A percentile compares a stretch with the other conserved stretches of the same genome.
These are phyloP conservation scores for Odontothrips loti DNA, from an alignment of 2,888 invertebrate species.

Conservation along the genomic window DNA sequence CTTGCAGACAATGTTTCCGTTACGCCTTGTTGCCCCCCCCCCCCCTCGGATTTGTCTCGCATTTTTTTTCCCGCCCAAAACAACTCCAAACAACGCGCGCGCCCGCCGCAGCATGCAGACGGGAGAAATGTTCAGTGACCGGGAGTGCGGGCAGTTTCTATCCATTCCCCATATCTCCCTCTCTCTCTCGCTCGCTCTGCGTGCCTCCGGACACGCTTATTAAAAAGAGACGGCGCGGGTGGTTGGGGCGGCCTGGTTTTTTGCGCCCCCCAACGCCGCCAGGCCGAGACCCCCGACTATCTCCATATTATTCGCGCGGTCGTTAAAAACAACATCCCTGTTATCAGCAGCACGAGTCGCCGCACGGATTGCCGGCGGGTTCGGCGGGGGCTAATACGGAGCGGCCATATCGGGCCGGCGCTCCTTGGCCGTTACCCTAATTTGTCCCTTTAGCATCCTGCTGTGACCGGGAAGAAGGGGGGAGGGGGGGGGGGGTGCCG, in stretches of 20 bases:
- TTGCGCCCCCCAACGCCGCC: constrained; percentile 30
- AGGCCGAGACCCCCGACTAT: constrained; percentile 8
- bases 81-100: constrained; percentile 31
- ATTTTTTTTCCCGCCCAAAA: neutral
- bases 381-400: no score
- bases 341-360: neutral
- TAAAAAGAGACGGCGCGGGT: neutral
- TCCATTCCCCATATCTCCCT: constrained; percentile 19
- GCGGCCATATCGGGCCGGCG: no score
- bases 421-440: no score
- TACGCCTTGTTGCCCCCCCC: no score
- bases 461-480: neutral
- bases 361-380: no score
- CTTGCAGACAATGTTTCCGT: constrained; percentile 15
- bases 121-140: neutral
- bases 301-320: constrained; percentile 6
- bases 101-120: neutral
- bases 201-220: neutral
- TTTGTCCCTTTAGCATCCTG: neutral
- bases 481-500: no score
- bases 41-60: neutral
- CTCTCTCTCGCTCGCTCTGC: neutral
- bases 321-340: neutral
- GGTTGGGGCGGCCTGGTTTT: neutral
- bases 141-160: constrained; percentile 17